A percentile compares a stretch with the other conserved stretches of the same genome.
phyloP scores from a whole-genome alignment of 2,797 vertebrate species.

The Falco naumanni region DNA sequence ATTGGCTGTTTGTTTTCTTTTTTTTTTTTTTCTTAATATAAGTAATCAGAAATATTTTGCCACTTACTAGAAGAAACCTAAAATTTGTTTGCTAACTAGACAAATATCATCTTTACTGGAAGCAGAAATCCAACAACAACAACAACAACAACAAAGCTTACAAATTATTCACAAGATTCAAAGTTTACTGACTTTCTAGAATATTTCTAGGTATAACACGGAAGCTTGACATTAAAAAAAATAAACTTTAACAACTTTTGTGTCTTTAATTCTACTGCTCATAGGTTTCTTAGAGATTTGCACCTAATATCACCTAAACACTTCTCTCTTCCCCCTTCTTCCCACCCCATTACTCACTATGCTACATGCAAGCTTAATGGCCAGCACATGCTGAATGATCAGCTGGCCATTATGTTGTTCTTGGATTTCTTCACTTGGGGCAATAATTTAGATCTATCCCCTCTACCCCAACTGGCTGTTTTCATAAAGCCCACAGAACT shows the following conservation, averaged over 20 bases:
- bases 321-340: neutral
- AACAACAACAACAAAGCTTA: neutral
- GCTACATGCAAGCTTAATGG: neutral
- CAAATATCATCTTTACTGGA: slow-evolving; percentile 7
- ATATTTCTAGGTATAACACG: neutral
- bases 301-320: neutral
- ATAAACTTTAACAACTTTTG: neutral
- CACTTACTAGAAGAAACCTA: neutral
- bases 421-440: slow-evolving; percentile 14
- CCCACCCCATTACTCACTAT: neutral
- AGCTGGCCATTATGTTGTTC: neutral
- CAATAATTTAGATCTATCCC: neutral
- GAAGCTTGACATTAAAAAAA: neutral
- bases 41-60: neutral
- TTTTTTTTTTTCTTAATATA: neutral
- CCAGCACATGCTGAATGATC: neutral
- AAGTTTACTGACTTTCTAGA: neutral
- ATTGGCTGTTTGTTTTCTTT: neutral
- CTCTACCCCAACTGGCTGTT: neutral
- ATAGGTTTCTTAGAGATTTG: slow-evolving; percentile 18
- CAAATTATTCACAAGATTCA: slow-evolving; percentile 11
- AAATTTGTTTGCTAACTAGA: slow-evolving; percentile 1
- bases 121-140: neutral
- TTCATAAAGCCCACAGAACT: slow-evolving; percentile 4
- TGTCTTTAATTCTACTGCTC: slow-evolving; percentile 3